Evolutionary conservation across 2,888 invertebrate genomes (phyloP).

Genomic region (Parapristionchus giblindavisi): DNA sequence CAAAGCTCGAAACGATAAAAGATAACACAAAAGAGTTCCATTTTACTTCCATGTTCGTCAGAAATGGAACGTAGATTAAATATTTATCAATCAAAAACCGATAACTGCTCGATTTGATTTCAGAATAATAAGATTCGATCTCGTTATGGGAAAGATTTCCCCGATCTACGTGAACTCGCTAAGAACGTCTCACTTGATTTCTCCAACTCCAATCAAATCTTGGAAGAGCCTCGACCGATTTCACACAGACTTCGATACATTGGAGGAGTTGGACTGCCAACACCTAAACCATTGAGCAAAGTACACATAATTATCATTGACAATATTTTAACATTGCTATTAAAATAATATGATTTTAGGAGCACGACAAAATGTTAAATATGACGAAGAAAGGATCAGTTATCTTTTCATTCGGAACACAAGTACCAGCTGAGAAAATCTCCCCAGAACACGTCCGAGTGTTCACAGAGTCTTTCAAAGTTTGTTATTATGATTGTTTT

Average conservation of each 20-base stretch:
- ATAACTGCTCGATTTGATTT: not conserved
- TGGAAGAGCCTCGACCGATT: constrained; percentile 33
- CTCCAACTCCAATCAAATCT: constrained; percentile 27
- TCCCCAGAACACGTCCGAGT: not conserved
- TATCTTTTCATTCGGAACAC: constrained; percentile 58
- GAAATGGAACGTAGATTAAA: no score
- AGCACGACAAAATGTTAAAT: constrained; percentile 40
- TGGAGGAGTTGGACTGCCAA: constrained; percentile 32
- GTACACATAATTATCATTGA: not conserved
- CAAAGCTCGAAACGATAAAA: not conserved
- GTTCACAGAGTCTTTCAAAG: constrained; percentile 16
- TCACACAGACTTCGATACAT: constrained; percentile 10
- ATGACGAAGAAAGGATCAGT: constrained; percentile 44
- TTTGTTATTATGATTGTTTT: not conserved
- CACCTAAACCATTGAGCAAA: constrained; percentile 2
- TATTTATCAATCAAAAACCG: no score
- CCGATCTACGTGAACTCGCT: constrained; percentile 21
- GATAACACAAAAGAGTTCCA: not conserved
- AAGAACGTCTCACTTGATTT: not conserved
- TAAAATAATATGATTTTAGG: constrained; percentile 8
- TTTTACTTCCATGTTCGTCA: no score
- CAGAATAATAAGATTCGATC: constrained; percentile 17
- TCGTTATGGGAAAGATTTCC: constrained; percentile 23
- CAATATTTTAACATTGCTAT: not conserved
- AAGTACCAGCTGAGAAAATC: constrained; percentile 39